Evolutionary conservation across 1,140 invertebrate genomes (phyloP), one percentile per base, ranked within the genome.

Genomic region (Ephestia elutella): DNA sequence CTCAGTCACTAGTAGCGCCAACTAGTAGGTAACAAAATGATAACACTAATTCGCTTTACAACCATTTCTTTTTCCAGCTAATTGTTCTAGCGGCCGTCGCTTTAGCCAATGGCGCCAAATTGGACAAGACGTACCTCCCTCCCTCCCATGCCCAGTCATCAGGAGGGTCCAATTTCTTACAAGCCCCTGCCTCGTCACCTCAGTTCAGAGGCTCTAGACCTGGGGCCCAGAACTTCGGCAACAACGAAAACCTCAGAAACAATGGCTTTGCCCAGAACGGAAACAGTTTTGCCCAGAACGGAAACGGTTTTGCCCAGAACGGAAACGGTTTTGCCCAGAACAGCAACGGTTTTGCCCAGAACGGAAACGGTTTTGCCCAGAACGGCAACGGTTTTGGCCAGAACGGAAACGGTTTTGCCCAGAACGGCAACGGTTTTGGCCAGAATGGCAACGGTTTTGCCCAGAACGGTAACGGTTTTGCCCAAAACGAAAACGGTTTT

Each of bases 121-220:
- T 93, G 50, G 91, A 92, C 61, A 91, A 88, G 59, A 90, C 86
- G 5, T 93, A 93, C 68, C 87, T 93, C 8, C 92, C 92, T 11
- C 92, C 92, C 2, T 74, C 87, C 28, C 77, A 86, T 48, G 91
- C 91, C 9, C 82, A 84, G 50, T 73, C 78, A 13, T 89, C 90
- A 5, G 90, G 87, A 11, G 91, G 91, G 2, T 82, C 80, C n/a
- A 66, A 51, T 44, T 75, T 86, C 56, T 65, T 89, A 2, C 74
- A 80, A 58, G 69, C 84, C 35, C 87, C 86, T 5, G 57, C 66
- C 18, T 68, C 59, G 8, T 25, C 50, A 5, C 21, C 50, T 25
- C 49, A 50, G 20, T 50, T 20, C 19, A 19, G 20, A 21, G 50
- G 50, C 0, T 18, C 19, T 44, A 3, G 13, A 2, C 10, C 50